Base-by-base conservation (phyloP, 1,140 invertebrate genomes). In the Mycetomoellerius zeteki region DNA sequence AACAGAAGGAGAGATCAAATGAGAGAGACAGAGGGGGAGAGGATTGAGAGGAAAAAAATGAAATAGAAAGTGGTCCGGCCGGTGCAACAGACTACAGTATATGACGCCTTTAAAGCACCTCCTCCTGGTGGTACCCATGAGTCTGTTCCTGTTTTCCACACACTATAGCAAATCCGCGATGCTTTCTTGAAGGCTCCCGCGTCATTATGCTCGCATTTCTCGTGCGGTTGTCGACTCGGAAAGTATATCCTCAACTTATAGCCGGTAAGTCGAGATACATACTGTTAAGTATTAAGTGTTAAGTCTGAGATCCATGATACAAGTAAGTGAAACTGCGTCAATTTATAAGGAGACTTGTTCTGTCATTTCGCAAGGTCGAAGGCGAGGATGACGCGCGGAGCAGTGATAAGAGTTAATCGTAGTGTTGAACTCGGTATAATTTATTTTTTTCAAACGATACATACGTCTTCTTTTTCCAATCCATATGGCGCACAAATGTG, bases 201-300 rank as follows among this genome's bases (percentile, higher is more conserved):
- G 78, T 88, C 90, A 94, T 93, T 93, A 91, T 92, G 93, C 93
- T 93, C 94, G 94, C 95, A 95, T 95, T 95, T 95, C 94, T 95
- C 94, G 95, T 95, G 94, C 95, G 95, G 95, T 95, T 95, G 95
- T 95, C 95, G 94, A 93, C 94, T 95, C 94, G 95, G 92, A 95
- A 95, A 95, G 94, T 95, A 93, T 94, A 93, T 94, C 94, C 93
- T 94, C 94, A 92, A 93, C 92, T 92, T 93, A 93, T 92, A 89
- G 91, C 94, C 94, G 94, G 94, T 95, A 94, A 95, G 94, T 94
- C 89, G 78, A 71, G 33, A 81, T 43, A 58, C 54, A 19, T 56
- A 54, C n/a, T 58, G 69, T 52, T 87, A 71, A 21, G 47, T 81
- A 69, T 1, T 81, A 60, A 80, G 77, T 80, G 77, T 33, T 82